Base-by-base conservation (phyloP, 2,888 invertebrate genomes). In the Sepioteuthis lessoniana region DNA sequence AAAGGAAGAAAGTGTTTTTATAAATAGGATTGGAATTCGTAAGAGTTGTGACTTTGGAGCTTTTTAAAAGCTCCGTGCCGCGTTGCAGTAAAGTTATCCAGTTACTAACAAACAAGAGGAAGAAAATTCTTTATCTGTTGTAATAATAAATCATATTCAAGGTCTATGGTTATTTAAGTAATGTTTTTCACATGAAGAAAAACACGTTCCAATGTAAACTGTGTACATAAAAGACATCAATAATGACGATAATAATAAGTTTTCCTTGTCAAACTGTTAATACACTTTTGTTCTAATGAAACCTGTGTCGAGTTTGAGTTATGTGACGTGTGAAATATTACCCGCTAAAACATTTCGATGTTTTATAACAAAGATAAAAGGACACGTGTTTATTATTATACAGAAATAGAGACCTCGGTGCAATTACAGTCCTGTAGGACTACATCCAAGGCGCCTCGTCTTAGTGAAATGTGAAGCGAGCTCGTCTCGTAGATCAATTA, bases 111-210 rank as follows among this genome's bases (percentile, higher is more conserved):
- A 55, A 55, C 55, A n/a, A 76, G n/a, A 76, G 60, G 28, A 60
- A 31, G 31, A 60, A 25, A n/a, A 76, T 76, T 76, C 76, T 76
- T 76, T n/a, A 76, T n/a, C 16, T n/a, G 60, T 10, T 31, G 76
- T n/a, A 76, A n/a, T 76, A 76, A 76, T 76, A 76, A 76, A 76
- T 76, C 76, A 76, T 76, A 76, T n/a, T 76, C n/a, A n/a, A n/a
- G n/a, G 31, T 76, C n/a, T n/a, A 76, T 76, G 2, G n/a, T n/a
- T 76, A n/a, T 76, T 76, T 76, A 76, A 76, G 10, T 31, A 76
- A 76, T 4, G n/a, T 76, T 76, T 76, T 76, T 76, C 76, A 76
- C 31, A 76, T 5, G 76, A n/a, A 60, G 2, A 25, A 76, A 76
- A 76, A 76, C n/a, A n/a, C n/a, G 76, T n/a, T n/a, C n/a, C n/a